phyloP scores from a whole-genome alignment of 2,888 invertebrate genomes.

The Carpatolechia fugitivella region DNA sequence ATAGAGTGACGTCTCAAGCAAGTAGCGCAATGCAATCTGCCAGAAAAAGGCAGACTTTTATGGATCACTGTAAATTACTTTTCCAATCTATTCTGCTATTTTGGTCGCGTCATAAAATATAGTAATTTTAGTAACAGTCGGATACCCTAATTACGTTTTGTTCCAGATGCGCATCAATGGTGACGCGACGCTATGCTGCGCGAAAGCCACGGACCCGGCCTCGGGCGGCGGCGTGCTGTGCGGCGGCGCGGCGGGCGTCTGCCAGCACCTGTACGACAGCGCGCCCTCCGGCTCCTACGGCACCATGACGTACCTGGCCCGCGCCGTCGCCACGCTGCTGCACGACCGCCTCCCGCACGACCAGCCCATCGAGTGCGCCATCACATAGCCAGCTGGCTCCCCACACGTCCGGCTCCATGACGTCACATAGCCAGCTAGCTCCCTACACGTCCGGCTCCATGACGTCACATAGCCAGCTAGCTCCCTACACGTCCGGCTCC shows the following conservation, averaged over 20 bases:
- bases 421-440: no score
- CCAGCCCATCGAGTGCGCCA: slow-evolving; percentile 89
- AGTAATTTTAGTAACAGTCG: neutral
- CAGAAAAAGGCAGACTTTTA: no score
- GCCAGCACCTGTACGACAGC: slow-evolving; percentile 98
- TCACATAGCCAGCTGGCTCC: no score
- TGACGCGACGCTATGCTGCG: slow-evolving; percentile 96
- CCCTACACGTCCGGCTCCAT: no score
- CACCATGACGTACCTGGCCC: slow-evolving; percentile 97
- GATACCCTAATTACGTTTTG: no score
- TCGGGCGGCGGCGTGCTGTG: slow-evolving; percentile 81
- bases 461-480: no score
- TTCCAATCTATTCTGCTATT: no score
- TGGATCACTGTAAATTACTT: neutral
- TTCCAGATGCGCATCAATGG: slow-evolving; percentile 90
- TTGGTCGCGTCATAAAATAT: no score
- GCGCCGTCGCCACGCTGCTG: slow-evolving; percentile 87
- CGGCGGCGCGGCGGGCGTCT: slow-evolving; percentile 96
- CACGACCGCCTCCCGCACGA: slow-evolving; percentile 85
- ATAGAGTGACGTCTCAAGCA: no score
- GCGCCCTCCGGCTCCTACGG: slow-evolving; percentile 98
- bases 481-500: no score
- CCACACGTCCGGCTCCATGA: no score
- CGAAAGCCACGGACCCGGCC: slow-evolving; percentile 80
- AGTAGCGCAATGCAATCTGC: no score